Evolutionary conservation across 64 coral and sea anemone genomes (phyloP).

Genomic region (Cladopsammia gracilis): DNA sequence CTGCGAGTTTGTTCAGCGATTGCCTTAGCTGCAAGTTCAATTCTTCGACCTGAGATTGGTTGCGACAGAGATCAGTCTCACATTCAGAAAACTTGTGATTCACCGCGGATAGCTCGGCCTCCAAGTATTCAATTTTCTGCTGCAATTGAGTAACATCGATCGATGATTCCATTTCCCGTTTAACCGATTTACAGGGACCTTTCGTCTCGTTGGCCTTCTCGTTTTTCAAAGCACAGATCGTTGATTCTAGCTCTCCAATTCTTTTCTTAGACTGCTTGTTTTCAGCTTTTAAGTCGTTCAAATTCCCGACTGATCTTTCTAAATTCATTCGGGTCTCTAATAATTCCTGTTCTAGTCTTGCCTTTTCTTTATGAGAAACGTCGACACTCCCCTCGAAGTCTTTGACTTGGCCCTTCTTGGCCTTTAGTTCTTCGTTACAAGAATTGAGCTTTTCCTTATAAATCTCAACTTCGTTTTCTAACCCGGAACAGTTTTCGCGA

Average conservation of each 20-base stretch:
- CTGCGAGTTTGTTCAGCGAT: constrained; percentile 28
- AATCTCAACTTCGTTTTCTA: constrained; percentile 43
- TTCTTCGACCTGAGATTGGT: constrained; percentile 3
- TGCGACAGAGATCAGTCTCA: not conserved
- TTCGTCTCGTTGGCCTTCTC: not conserved
- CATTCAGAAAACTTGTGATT: constrained; percentile 9
- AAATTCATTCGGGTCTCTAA: not conserved
- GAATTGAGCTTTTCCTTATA: constrained; percentile 20
- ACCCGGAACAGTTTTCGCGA: constrained; percentile 2
- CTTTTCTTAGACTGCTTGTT: not conserved
- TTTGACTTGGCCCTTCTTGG: not conserved
- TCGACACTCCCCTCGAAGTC: not conserved
- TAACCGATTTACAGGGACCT: not conserved
- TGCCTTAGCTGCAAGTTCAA: constrained; percentile 28
- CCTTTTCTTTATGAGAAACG: not conserved
- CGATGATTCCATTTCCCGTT: not conserved
- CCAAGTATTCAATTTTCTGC: not conserved
- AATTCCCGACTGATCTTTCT: not conserved
- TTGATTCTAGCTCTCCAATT: not conserved
- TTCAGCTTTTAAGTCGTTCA: constrained; percentile 10
- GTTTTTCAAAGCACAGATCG: not conserved
- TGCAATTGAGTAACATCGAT: not conserved
- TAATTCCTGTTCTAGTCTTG: not conserved
- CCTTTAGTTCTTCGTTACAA: constrained; percentile 1
- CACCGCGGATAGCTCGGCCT: not conserved